Evolutionary conservation across 2,797 vertebrate species (phyloP).

Genomic region (Toxotes lorentzi): DNA sequence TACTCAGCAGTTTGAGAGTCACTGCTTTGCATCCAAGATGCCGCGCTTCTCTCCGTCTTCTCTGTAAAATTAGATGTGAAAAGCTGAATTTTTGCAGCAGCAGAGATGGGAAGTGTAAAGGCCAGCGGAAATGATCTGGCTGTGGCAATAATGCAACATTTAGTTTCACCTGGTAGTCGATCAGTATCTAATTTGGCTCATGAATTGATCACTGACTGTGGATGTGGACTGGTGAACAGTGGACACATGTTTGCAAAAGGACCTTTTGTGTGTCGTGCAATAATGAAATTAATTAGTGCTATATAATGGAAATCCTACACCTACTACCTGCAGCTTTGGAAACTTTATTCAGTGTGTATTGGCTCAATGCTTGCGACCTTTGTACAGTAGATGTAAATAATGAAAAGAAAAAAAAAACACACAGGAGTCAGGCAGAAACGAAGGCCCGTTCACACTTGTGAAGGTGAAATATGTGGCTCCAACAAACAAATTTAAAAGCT

Average conservation of each 20-base stretch:
- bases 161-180: neutral
- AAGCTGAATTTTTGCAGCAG: neutral
- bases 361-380: constrained; percentile 57
- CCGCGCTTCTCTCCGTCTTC: neutral
- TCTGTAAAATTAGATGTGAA: neutral
- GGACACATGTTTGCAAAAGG: neutral
- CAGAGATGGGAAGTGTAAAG: neutral
- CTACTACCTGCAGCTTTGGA: constrained; percentile 62
- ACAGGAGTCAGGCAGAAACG: constrained; percentile 44
- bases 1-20: neutral
- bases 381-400: constrained; percentile 80
- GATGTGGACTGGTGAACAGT: neutral
- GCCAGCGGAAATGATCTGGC: constrained; percentile 8
- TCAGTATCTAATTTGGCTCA: neutral
- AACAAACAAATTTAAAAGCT: constrained; percentile 38
- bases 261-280: constrained; percentile 15
- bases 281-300: constrained; percentile 27
- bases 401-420: constrained; percentile 25
- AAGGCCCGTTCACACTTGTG: constrained; percentile 45
- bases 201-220: neutral
- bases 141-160: constrained; percentile 6
- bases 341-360: constrained; percentile 49
- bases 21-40: neutral
- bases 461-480: constrained; percentile 45
- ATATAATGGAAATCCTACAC: constrained; percentile 68